A percentile compares a stretch with the other conserved stretches of the same genome.
Conservation (phyloP, 2,113 vertebrate species). For the Microcebus ravelobensis region DNA sequence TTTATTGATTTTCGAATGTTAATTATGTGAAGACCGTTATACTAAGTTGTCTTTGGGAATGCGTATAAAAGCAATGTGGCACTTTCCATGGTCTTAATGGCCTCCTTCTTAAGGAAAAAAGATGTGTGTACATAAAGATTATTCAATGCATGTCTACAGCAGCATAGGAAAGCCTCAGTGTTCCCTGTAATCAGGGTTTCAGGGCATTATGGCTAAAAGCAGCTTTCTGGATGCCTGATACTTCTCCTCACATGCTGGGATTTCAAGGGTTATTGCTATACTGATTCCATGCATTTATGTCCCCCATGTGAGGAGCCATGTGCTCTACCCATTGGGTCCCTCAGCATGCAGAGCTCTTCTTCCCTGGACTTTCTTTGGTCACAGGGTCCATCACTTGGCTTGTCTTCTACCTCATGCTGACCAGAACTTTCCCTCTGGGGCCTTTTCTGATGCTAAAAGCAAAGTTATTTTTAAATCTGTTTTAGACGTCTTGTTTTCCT, state of each 20-base stretch:
- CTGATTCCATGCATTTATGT: not conserved
- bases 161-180: not conserved
- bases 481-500: not conserved
- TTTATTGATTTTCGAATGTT: not conserved
- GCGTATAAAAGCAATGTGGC: not conserved
- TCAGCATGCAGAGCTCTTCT: not conserved
- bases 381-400: too few species aligned
- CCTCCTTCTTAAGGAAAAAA: not conserved
- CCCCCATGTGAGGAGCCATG: not conserved
- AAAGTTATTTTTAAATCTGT: not conserved
- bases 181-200: not conserved
- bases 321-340: too few species aligned
- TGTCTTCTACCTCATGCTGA: fast-evolving
- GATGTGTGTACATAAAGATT: not conserved
- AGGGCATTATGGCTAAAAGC: not conserved
- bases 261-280: not conserved
- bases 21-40: not conserved
- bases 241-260: not conserved
- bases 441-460: not conserved
- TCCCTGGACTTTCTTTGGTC: too few species aligned
- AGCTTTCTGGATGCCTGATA: not conserved
- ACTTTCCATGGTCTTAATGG: not conserved
- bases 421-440: not conserved
- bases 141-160: not conserved
- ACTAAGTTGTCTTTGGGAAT: not conserved